Conservation (phyloP, 2,113 vertebrate species). For the Tyrannus savana region DNA sequence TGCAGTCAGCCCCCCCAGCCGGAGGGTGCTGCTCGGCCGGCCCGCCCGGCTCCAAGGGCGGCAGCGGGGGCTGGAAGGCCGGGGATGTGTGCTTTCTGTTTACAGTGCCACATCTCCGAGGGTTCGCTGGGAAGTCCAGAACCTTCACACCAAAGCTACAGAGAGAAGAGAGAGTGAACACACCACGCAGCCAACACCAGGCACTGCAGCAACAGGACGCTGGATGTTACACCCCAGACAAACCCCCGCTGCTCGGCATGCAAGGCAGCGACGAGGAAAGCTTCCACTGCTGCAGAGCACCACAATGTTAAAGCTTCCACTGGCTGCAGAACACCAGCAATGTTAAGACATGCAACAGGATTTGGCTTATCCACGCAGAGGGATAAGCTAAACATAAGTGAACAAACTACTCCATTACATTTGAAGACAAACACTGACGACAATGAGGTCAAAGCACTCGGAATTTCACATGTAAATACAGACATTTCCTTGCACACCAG, state of each 20-base stretch:
- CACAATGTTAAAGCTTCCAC: not conserved
- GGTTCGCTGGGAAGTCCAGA: conserved; percentile 84
- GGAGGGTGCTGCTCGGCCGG: conserved; percentile 75
- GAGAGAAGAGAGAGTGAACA: conserved; percentile 81
- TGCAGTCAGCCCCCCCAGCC: conserved; percentile 76
- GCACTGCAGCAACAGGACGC: conserved; percentile 13
- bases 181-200: conserved; percentile 46
- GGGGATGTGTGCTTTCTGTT: conserved; percentile 96
- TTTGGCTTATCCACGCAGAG: not conserved
- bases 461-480: not conserved
- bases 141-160: conserved; percentile 95
- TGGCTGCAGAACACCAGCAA: not conserved
- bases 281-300: not conserved
- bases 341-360: conserved; percentile 16
- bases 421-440: conserved; percentile 16
- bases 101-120: conserved; percentile 92
- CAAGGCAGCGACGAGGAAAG: conserved; percentile 39
- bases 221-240: not conserved
- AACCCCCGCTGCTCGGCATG: conserved; percentile 44
- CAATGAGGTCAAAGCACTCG: conserved; percentile 11
- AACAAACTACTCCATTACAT: not conserved
- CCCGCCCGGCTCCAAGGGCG: conserved; percentile 85
- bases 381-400: not conserved
- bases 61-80: conserved; percentile 96
- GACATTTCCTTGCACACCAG: not conserved